Percentiles rank a stretch among this genome's conserved stretches.
Conservation (phyloP, 37 sponge, comb jelly and placozoan species). For the Bolinopsis microptera region DNA sequence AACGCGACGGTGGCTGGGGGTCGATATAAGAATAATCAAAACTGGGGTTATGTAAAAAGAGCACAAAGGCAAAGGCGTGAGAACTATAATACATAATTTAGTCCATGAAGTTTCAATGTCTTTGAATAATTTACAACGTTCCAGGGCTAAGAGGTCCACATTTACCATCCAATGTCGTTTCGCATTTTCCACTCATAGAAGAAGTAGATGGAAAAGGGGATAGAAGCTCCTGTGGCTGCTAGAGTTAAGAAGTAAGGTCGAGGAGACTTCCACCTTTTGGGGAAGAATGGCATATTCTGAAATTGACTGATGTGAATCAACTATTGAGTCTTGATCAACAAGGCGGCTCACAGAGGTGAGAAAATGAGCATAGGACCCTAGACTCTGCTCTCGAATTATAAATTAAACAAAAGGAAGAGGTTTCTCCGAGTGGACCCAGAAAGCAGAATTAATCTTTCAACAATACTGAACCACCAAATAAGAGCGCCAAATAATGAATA, state of each 20-base stretch:
- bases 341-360: background rate
- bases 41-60: no score
- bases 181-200: background rate
- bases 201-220: background rate
- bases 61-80: background rate
- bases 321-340: background rate
- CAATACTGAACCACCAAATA: no score
- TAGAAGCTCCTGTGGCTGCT: background rate
- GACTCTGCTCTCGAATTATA: no score
- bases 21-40: no score
- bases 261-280: background rate
- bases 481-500: no score
- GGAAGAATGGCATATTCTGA: constrained; percentile 65
- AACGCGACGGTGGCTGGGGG: no score
- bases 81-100: background rate
- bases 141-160: background rate
- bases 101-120: background rate
- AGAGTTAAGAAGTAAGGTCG: constrained; percentile 15
- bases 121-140: background rate
- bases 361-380: no score
- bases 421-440: background rate
- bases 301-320: background rate
- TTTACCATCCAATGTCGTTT: constrained; percentile 45
- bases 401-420: no score
- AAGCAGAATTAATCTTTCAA: no score